Percentiles rank a stretch among this genome's conserved stretches.
Conservation (phyloP, 2,113 vertebrate species). For the Chlamydotis undulata region DNA sequence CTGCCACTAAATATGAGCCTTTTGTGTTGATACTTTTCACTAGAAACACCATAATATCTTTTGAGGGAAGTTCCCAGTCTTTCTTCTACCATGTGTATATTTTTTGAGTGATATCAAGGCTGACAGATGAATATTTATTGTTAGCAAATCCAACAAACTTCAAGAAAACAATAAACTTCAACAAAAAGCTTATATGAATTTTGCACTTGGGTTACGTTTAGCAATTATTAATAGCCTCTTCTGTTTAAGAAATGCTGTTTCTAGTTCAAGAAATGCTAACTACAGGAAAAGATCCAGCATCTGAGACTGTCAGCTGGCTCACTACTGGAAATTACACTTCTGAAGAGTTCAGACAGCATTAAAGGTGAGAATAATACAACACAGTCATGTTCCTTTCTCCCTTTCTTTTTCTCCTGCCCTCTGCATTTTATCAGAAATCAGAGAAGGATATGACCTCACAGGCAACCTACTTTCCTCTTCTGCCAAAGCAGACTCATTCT, state of each 20-base stretch:
- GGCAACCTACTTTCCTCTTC: conserved; percentile 28
- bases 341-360: background rate
- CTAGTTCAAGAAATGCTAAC: conserved; percentile 47
- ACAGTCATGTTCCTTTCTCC: background rate
- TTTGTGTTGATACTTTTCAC: background rate
- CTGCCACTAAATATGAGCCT: background rate
- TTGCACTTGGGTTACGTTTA: background rate
- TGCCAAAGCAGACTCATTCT: background rate
- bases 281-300: background rate
- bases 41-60: background rate
- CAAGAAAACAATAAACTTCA: conserved; percentile 10
- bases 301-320: conserved; percentile 5
- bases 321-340: conserved; percentile 17
- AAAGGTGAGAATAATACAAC: conserved; percentile 42
- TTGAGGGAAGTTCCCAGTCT: background rate
- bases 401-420: conserved; percentile 12
- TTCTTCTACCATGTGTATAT: background rate
- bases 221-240: conserved; percentile 35
- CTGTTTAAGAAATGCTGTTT: conserved; percentile 43
- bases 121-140: background rate
- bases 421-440: background rate
- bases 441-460: conserved; percentile 18
- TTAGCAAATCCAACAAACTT: background rate
- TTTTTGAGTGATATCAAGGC: background rate
- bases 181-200: conserved; percentile 5